phyloP scores from a whole-genome alignment of 2,797 vertebrate species.

The Yasuhikotakia modesta region DNA sequence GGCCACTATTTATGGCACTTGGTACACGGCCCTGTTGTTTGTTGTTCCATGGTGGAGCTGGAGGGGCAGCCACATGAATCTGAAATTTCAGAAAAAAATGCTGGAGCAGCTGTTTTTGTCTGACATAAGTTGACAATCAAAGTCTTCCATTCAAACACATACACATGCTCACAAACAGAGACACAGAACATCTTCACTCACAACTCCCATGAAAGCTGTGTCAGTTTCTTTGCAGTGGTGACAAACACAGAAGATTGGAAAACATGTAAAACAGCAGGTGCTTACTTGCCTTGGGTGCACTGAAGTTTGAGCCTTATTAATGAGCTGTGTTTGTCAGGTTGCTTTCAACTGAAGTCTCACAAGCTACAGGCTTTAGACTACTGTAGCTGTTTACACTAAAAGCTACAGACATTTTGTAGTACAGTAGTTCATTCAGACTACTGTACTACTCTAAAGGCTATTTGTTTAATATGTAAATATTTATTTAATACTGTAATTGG shows the following conservation, averaged over 20 bases:
- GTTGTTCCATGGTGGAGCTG: conserved; percentile 13
- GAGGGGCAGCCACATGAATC: conserved; percentile 3
- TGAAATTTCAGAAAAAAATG: neutral
- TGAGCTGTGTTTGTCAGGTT: neutral
- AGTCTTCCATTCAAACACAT: neutral
- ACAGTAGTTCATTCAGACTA: no score
- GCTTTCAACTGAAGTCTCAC: neutral
- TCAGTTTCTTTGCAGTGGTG: conserved; percentile 11
- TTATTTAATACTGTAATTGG: no score
- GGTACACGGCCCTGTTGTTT: conserved; percentile 40
- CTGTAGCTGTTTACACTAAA: no score
- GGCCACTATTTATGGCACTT: conserved; percentile 52
- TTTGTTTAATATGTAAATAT: no score
- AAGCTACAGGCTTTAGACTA: no score
- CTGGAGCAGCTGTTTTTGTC: conserved; percentile 36
- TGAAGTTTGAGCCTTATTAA: conserved; percentile 28
- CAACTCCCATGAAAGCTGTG: conserved; percentile 15
- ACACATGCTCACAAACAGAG: neutral
- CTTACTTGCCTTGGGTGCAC: neutral
- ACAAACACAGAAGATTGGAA: conserved; percentile 23
- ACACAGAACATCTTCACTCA: conserved; percentile 9
- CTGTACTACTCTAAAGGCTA: no score
- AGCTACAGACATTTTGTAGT: no score
- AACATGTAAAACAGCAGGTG: conserved; percentile 33
- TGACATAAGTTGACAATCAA: conserved; percentile 38